A percentile compares a stretch with the other conserved stretches of the same genome.
Evolutionary conservation across 2,888 invertebrate genomes (phyloP).

Genomic region (Troides aeacus): DNA sequence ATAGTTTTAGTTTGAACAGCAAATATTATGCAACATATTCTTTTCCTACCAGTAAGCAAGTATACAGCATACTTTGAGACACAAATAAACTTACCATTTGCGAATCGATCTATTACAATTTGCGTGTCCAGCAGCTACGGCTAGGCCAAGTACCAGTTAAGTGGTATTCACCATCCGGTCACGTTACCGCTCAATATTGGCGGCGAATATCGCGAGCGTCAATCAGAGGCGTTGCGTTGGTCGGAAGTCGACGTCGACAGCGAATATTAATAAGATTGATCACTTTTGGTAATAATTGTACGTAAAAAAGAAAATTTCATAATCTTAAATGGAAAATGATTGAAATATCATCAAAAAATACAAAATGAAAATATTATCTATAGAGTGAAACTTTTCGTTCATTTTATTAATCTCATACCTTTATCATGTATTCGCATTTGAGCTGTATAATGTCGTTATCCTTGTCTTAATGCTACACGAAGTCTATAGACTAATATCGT

Average conservation of each 20-base stretch:
- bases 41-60: no score
- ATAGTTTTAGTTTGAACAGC: no score
- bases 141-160: constrained; percentile 6
- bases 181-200: constrained; percentile 55
- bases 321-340: neutral
- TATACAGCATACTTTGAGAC: no score
- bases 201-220: constrained; percentile 55
- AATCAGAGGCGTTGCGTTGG: constrained; percentile 41
- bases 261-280: constrained; percentile 44
- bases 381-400: no score
- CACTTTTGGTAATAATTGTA: constrained; percentile 34
- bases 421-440: no score
- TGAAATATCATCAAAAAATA: neutral
- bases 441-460: no score
- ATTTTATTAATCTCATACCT: no score
- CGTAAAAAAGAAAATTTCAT: neutral
- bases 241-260: constrained; percentile 39
- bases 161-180: constrained; percentile 44
- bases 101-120: neutral
- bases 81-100: no score
- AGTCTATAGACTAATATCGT: no score
- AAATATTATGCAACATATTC: no score
- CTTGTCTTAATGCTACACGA: no score
- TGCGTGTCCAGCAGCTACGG: neutral
- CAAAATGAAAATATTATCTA: no score